Evolutionary conservation across 2,888 invertebrate species (phyloP).

Genomic region (Pandemis cinnamomeana): DNA sequence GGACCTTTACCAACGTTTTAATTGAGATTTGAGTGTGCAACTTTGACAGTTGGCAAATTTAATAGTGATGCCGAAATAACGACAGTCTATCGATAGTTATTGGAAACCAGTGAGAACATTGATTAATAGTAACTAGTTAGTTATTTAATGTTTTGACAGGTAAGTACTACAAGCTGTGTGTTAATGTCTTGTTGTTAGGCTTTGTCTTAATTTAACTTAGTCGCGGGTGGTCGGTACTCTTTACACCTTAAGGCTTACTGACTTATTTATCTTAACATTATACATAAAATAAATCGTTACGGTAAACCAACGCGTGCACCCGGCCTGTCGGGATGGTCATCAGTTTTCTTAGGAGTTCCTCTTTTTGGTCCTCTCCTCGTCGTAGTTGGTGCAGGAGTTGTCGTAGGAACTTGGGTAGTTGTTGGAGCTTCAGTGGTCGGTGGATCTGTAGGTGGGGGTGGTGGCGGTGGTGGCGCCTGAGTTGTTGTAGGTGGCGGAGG

Average conservation of each 20-base stretch:
- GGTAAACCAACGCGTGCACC: background rate
- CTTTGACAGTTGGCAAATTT: background rate
- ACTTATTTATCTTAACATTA: background rate
- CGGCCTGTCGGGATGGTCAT: background rate
- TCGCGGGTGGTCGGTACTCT: too few relatives aligned
- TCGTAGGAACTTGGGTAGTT: background rate
- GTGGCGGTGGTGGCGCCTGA: background rate
- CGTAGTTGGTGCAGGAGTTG: background rate
- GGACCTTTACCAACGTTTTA: background rate
- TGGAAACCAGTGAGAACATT: too few relatives aligned
- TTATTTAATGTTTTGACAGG: background rate
- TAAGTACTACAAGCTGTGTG: too few relatives aligned
- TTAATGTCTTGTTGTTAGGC: too few relatives aligned
- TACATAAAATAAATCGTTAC: background rate
- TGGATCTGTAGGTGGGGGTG: background rate
- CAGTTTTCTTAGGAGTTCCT: background rate
- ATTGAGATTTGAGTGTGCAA: too few relatives aligned
- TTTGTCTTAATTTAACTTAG: too few relatives aligned
- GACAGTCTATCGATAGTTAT: background rate
- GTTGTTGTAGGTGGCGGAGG: background rate
- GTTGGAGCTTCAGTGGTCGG: background rate
- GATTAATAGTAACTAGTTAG: background rate
- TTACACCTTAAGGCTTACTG: too few relatives aligned
- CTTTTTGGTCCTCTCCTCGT: background rate
- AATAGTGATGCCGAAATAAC: background rate